Conservation (phyloP, 2,797 vertebrate genomes). For the Cuculus canorus region DNA sequence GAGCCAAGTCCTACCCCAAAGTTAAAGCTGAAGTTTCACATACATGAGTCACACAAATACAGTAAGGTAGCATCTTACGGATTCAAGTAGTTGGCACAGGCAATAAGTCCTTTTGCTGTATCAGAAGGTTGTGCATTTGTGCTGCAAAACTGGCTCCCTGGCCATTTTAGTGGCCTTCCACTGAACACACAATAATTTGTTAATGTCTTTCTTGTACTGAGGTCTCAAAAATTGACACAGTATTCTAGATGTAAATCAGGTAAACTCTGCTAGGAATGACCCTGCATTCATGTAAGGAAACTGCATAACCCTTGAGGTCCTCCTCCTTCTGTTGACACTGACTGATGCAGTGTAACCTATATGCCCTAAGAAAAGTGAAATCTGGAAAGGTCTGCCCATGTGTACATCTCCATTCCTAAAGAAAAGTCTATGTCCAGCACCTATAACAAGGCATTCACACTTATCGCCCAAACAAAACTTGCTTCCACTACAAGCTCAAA, state of each 20-base stretch:
- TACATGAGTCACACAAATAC: not conserved
- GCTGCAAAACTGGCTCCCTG: not conserved
- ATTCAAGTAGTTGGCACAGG: not conserved
- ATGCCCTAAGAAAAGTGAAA: fast-evolving
- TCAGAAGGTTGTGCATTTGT: not conserved
- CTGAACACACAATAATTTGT: not conserved
- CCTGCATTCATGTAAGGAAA: not conserved
- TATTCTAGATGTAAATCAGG: not conserved
- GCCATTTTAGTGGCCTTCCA: no score
- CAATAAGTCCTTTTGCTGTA: not conserved
- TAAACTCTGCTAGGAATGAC: not conserved
- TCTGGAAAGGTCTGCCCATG: not conserved
- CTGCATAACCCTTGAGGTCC: not conserved
- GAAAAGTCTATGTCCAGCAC: not conserved
- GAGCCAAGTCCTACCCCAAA: not conserved
- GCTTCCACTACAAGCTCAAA: not conserved
- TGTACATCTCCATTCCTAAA: not conserved
- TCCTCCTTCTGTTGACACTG: not conserved
- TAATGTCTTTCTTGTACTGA: not conserved
- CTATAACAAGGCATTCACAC: not conserved
- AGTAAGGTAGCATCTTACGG: not conserved
- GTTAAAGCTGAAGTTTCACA: not conserved
- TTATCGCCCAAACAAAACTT: not conserved
- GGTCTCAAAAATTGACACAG: not conserved
- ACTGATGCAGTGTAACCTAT: not conserved